Conservation (phyloP, 2,797 vertebrate species). For the Carcharodon carcharias region DNA sequence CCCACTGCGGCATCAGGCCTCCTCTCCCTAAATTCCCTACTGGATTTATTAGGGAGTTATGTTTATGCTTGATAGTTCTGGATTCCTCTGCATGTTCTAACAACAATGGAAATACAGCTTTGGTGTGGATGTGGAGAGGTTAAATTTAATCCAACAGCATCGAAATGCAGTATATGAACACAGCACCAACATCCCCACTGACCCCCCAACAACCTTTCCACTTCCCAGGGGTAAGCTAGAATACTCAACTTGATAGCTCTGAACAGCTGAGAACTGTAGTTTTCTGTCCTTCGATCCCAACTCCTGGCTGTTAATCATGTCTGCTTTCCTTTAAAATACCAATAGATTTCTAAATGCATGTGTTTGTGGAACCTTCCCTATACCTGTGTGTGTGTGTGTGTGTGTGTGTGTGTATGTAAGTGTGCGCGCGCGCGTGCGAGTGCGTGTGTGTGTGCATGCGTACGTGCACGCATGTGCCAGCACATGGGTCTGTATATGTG, state of each 20-base stretch:
- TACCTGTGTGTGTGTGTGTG: neutral
- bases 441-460: too few relatives aligned
- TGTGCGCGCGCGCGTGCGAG: neutral
- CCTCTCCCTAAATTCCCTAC: neutral
- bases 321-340: constrained; percentile 5
- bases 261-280: constrained; percentile 2
- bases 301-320: neutral
- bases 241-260: neutral
- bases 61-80: neutral
- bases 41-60: neutral
- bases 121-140: neutral
- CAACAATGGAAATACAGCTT: neutral
- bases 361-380: neutral
- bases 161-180: neutral
- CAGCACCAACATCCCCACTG: neutral
- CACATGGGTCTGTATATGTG: too few relatives aligned
- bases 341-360: neutral
- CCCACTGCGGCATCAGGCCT: too few relatives aligned
- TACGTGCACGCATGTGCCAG: too few relatives aligned
- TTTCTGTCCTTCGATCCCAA: neutral
- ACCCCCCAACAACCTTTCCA: too few relatives aligned
- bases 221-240: neutral
- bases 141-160: neutral
- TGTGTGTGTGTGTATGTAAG: too few relatives aligned
- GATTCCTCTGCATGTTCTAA: neutral